Base-by-base conservation (phyloP, 2,888 invertebrate species). In the Drosophila mulleri region DNA sequence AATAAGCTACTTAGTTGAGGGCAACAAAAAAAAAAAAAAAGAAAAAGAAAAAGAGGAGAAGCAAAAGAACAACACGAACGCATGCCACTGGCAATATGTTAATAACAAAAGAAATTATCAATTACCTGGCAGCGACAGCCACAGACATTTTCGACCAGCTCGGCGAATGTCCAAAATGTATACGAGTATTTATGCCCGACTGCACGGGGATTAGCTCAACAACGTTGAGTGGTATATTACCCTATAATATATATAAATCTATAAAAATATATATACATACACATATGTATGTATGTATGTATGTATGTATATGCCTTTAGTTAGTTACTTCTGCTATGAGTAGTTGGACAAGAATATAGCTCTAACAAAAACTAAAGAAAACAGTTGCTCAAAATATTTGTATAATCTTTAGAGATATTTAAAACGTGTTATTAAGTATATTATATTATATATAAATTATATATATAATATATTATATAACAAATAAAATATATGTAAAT, bases 21-120 rank as follows among this genome's bases (percentile, higher is more conserved):
- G 16, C 45, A 26, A 23, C 23, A 23, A 2, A 23, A 2, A 23
- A 2, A 23, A 2, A 26, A 48, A 29, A n/a, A 16, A 16, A 29
- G 4, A 14, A 5, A 6, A 14, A 37, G 16, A 32, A 32, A 32
- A 32, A 4, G 0, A 48, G 1, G 0, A n/a, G 16, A 26, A 26
- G 45, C 47, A 47, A 35, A 64, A 26, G 16, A 42, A 12, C 12
- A 18, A 18, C 12, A 18, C 12, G 61, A 48, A 23, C 26, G 59
- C 39, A 18, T 44, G 78, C 62, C 52, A 35, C 39, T 29, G 58
- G 68, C 72, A 75, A 80, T 81, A 78, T 81, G 81, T 81, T 81
- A 78, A 80, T 80, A 72, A 75, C 65, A 71, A 81, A 63, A 65
- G 75, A 81, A 78, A 78, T 80, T 78, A 80, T 81, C 80, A 81